A percentile compares a stretch with the other conserved stretches of the same genome.
These are phyloP conservation scores for Hephaestus fuliginosus DNA, from an alignment of 2,797 vertebrate species.

Conservation along the genomic window DNA sequence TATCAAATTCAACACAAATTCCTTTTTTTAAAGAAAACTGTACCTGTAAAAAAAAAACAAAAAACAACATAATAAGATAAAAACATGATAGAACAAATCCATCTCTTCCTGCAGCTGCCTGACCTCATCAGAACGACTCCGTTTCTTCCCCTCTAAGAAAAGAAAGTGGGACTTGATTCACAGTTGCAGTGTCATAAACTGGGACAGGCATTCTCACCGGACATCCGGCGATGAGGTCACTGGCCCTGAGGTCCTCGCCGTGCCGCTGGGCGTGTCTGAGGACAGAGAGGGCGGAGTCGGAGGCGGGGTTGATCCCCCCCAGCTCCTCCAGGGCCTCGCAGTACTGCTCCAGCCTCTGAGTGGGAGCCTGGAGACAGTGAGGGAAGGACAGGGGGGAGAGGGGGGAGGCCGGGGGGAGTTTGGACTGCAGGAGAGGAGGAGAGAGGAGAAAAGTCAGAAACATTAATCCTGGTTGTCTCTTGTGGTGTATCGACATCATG, in stretches of 20 bases:
- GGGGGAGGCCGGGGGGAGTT: slow-evolving; percentile 79
- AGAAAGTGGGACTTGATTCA: slow-evolving; percentile 63
- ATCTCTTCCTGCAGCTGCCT: slow-evolving; percentile 3
- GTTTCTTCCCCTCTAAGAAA: slow-evolving; percentile 44
- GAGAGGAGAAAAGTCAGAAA: neutral
- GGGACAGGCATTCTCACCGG: slow-evolving; percentile 87
- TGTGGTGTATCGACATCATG: neutral
- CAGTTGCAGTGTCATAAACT: slow-evolving; percentile 52
- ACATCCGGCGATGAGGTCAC: slow-evolving; percentile 92
- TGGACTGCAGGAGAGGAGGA: slow-evolving; percentile 67
- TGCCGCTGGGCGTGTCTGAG: slow-evolving; percentile 88
- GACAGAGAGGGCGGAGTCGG: slow-evolving; percentile 88
- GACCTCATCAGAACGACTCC: slow-evolving; percentile 56
- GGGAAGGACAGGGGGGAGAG: slow-evolving; percentile 84
- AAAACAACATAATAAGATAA: neutral
- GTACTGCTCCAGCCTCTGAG: slow-evolving; percentile 89
- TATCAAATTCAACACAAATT: neutral
- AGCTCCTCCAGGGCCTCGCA: slow-evolving; percentile 90
- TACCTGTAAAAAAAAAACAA: neutral
- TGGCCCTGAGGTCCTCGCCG: slow-evolving; percentile 91
- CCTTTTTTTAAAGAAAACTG: neutral
- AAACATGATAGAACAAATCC: neutral
- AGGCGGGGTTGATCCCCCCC: slow-evolving; percentile 87
- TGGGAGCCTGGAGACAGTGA: slow-evolving; percentile 87
- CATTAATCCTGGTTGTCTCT: neutral